These are phyloP conservation scores for Hemibagrus guttatus DNA, from an alignment of 2,797 vertebrate genomes.

Conservation along the genomic window DNA sequence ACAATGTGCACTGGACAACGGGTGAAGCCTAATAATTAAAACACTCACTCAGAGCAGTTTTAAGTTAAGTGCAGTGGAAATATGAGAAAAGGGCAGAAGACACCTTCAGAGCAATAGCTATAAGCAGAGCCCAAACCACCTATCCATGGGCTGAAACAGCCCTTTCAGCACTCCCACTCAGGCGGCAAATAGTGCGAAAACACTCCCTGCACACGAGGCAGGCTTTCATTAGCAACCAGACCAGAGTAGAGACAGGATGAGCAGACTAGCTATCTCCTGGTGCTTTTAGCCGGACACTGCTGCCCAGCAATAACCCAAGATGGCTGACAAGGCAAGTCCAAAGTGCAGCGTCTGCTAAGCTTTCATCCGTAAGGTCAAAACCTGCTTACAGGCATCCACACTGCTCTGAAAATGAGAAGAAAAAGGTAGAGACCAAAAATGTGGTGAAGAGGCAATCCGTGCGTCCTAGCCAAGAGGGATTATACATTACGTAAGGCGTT, in stretches of 20 bases:
- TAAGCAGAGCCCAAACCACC: constrained; percentile 16
- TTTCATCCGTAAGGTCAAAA: constrained; percentile 25
- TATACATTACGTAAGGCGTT: constrained; percentile 36
- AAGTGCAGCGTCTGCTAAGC: constrained; percentile 29
- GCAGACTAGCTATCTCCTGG: constrained; percentile 20
- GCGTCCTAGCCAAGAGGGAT: constrained; percentile 39
- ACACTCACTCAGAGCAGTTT: background rate
- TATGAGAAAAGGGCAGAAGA: background rate
- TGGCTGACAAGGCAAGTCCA: constrained; percentile 38
- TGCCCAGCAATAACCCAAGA: constrained; percentile 33
- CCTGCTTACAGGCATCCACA: constrained; percentile 15
- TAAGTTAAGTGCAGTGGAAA: background rate
- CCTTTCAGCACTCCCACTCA: constrained; percentile 22
- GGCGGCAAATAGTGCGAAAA: constrained; percentile 35
- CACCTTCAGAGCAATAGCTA: constrained; percentile 20
- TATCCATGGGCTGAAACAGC: background rate
- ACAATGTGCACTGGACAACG: background rate
- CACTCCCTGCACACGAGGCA: constrained; percentile 14
- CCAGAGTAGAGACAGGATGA: background rate
- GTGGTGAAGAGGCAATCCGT: constrained; percentile 28
- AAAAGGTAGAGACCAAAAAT: constrained; percentile 17
- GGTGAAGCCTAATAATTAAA: background rate
- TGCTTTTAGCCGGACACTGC: constrained; percentile 17
- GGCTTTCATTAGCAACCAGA: constrained; percentile 41
- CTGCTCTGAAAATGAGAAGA: constrained; percentile 17